These are phyloP conservation scores for Reticulitermes speratus DNA, from an alignment of 1,140 invertebrate species.

Conservation along the genomic window DNA sequence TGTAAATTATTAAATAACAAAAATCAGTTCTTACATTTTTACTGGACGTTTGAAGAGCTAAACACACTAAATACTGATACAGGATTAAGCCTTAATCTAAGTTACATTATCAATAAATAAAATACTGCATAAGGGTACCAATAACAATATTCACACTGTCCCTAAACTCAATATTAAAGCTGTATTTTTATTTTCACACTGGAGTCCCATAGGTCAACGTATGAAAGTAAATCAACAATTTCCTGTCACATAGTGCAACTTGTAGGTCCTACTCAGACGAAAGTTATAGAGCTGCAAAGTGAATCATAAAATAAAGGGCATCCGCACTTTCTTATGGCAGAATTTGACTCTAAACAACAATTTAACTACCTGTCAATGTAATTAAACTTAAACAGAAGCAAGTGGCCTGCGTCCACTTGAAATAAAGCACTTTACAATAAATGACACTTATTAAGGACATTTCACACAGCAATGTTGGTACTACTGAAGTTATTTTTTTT, in stretches of 20 bases:
- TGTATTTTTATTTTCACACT: background rate
- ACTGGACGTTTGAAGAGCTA: background rate
- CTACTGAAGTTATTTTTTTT: background rate
- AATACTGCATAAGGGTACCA: background rate
- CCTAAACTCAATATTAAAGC: background rate
- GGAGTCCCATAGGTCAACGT: background rate
- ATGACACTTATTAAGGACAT: background rate
- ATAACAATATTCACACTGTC: background rate
- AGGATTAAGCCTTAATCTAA: background rate
- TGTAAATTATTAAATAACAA: background rate
- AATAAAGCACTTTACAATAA: background rate
- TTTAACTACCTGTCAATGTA: too few relatives aligned
- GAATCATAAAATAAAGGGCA: too few relatives aligned
- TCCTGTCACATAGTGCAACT: background rate
- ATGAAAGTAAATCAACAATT: background rate
- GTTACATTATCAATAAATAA: background rate
- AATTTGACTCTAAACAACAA: too few relatives aligned
- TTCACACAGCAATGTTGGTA: conserved; percentile 9
- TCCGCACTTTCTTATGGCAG: too few relatives aligned
- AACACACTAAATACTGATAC: background rate
- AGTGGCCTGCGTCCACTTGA: too few relatives aligned
- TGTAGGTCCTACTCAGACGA: background rate
- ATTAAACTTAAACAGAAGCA: too few relatives aligned
- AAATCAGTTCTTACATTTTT: background rate
- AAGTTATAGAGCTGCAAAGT: too few relatives aligned